Percentiles rank a stretch among this genome's conserved stretches.
Conservation (phyloP, 35 echinoderm and acorn worm genomes). For the Amphiura filiformis region DNA sequence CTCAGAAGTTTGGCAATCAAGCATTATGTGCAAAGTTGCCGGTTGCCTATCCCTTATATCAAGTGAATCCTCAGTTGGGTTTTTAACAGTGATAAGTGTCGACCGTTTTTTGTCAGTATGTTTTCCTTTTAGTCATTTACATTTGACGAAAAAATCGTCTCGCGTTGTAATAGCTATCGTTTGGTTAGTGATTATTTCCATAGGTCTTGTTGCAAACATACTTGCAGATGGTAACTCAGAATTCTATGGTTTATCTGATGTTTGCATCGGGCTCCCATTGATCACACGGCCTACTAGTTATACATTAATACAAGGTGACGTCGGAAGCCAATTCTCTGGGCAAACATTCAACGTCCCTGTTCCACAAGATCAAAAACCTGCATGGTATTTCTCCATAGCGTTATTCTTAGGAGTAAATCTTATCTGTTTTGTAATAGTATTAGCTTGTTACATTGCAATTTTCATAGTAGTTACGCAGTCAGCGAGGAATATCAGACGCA, state of each 20-base stretch:
- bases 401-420: conserved; percentile 15
- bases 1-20: conserved; percentile 11
- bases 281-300: conserved; percentile 5
- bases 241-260: conserved; percentile 24
- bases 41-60: conserved; percentile 16
- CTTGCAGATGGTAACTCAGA: background rate
- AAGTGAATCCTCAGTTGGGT: conserved; percentile 37
- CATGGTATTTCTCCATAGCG: conserved; percentile 9
- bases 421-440: conserved; percentile 15
- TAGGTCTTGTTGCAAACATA: background rate
- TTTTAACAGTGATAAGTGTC: conserved; percentile 21
- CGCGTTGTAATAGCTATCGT: background rate
- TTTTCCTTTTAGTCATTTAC: background rate
- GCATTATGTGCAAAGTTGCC: conserved; percentile 14
- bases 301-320: background rate
- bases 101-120: conserved; percentile 11
- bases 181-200: background rate
- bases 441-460: conserved; percentile 21
- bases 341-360: background rate
- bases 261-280: conserved; percentile 34
- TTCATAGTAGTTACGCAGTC: conserved; percentile 18
- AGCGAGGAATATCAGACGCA: background rate
- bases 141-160: background rate
- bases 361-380: background rate
- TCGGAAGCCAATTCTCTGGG: background rate